phyloP scores from a whole-genome alignment of 2,113 vertebrate species.

The Callionymus lyra region DNA sequence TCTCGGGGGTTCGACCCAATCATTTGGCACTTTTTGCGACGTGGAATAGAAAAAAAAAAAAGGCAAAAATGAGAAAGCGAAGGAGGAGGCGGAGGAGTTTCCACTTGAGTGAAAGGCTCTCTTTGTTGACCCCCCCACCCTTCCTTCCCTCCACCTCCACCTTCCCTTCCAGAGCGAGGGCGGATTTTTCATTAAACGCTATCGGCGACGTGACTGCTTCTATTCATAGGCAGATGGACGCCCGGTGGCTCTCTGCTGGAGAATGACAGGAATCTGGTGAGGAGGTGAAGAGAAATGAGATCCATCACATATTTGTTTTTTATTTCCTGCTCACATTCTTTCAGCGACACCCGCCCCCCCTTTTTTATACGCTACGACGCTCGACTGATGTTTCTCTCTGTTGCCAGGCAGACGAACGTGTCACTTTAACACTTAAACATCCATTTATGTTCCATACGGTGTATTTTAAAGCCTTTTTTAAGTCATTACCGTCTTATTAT shows the following conservation, averaged over 20 bases:
- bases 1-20: conserved; percentile 39
- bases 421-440: too few species aligned
- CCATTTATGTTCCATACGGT: too few species aligned
- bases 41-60: conserved; percentile 48
- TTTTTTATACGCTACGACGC: too few species aligned
- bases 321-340: conserved; percentile 3
- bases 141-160: conserved; percentile 14
- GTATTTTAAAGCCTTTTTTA: too few species aligned
- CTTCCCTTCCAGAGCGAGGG: conserved; percentile 26
- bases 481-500: too few species aligned
- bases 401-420: too few species aligned
- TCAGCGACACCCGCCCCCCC: too few species aligned
- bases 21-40: conserved; percentile 56
- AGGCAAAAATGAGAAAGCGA: conserved; percentile 40
- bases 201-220: conserved; percentile 58
- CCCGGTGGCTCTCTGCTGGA: conserved; percentile 30
- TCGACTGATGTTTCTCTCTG: too few species aligned
- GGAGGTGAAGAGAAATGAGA: conserved; percentile 17
- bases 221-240: conserved; percentile 52
- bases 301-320: conserved; percentile 4
- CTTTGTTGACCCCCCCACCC: conserved; percentile 45
- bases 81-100: conserved; percentile 28
- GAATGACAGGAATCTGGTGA: conserved; percentile 51
- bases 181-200: conserved; percentile 59
- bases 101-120: conserved; percentile 49